Evolutionary conservation across 2,797 vertebrate species (phyloP), one percentile per base, ranked within the genome.

Genomic region (Florisuga fusca): DNA sequence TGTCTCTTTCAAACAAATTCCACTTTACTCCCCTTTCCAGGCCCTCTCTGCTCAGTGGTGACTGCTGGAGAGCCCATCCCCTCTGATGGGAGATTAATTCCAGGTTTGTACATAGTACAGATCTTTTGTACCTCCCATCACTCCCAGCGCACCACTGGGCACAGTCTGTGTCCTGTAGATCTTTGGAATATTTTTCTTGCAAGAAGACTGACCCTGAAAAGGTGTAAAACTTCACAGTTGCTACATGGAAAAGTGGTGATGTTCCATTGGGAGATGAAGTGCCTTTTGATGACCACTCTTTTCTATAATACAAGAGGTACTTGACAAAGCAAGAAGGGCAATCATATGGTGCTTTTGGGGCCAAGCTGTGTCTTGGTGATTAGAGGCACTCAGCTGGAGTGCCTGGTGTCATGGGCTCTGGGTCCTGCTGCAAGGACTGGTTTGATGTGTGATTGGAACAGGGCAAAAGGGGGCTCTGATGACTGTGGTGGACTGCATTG

Each of bases 51-150:
- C 58, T 87, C 27, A 11, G 14, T 34, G 50, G 22, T 0, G 8
- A 34, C 25, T 80, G 41, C 53, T 85, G 58, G 57, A 61, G 64
- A 86, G 66, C 61, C 46, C 10, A 2, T 59, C 25, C 16, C 21
- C 12, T 89, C 45, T 33, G 22, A 36, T 29, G 50, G 19, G 45
- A 43, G 26, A 7, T 26, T 8, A 79, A 33, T 72, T 77, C 53
- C 38, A 71, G 20, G 5, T 10, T 87, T 63, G 64, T 25, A 25
- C 0, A 0, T 23, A 8, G 34, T n/a, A 29, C 13, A 50, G 38
- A 53, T 9, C 10, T 38, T 69, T 26, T 13, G 59, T 61, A 31
- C 7, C 21, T 15, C 15, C 7, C 6, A 1, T 34, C 0, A 1
- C 46, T 50, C 43, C 34, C 66, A 29, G 55, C 34, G 58, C 25